Base-by-base conservation (phyloP, 2,888 invertebrate genomes). In the Slavum lentiscoides region DNA sequence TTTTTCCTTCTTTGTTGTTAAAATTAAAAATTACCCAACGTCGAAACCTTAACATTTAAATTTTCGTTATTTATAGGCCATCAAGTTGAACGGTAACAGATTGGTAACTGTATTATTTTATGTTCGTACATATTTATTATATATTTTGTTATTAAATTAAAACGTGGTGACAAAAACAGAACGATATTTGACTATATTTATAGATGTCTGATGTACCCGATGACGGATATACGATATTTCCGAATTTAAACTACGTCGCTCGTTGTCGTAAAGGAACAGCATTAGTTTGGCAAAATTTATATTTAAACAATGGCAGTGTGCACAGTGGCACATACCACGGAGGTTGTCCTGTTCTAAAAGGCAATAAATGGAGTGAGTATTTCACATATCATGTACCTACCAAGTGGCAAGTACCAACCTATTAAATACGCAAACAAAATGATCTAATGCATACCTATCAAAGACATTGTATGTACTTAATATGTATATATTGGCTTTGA, bases 351-450 rank as follows among this genome's bases (percentile, higher is more conserved):
- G 30, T 75, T 2, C 13, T 75, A 55, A 59, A 55, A 39, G 67
- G 75, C 17, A 64, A 75, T 39, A 75, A 67, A 55, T 75, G 75
- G 67, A 43, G 66, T 75, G n/a, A 67, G 55, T 62, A 61, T 55
- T 55, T 39, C 6, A 39, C n/a, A 13, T 53, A 62, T 62, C 13
- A 8, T 62, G 7, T 21, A 59, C n/a, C n/a, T n/a, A n/a, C n/a
- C n/a, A n/a, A n/a, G n/a, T n/a, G n/a, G n/a, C n/a, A n/a, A 4
- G 30, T 30, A 30, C 30, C 30, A 30, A 30, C 30, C 4, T 30
- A 30, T 30, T 11, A 21, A 59, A 59, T 59, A 9, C n/a, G 11
- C 7, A 21, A 21, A 59, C 2, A 21, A 21, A 21, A 59, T 21
- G 9, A 59, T 59, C n/a, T 9, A 21, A 11, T 59, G 9, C n/a